phyloP scores from a whole-genome alignment of 2,797 vertebrate genomes.

The Alca torda region DNA sequence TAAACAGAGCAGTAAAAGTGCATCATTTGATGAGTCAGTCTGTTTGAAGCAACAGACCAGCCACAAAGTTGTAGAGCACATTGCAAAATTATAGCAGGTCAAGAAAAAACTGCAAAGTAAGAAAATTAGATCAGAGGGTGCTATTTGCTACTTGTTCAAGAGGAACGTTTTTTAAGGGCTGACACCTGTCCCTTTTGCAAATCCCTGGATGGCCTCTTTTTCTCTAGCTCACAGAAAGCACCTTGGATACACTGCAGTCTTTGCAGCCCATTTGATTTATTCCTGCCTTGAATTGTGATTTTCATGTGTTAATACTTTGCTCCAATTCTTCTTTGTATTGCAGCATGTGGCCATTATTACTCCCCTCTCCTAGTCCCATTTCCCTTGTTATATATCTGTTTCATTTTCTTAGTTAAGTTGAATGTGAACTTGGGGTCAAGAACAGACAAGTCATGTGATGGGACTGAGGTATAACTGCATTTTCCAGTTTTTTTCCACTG shows the following conservation, averaged over 20 bases:
- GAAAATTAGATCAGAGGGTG: neutral
- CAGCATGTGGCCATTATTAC: conserved; percentile 46
- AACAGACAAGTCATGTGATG: conserved; percentile 42
- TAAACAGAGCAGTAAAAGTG: conserved; percentile 54
- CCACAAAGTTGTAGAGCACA: neutral
- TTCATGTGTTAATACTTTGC: conserved; percentile 53
- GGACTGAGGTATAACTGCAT: conserved; percentile 27
- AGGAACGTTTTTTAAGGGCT: neutral
- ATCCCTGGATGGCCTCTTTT: conserved; percentile 28
- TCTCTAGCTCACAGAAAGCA: conserved; percentile 4
- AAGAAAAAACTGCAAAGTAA: neutral
- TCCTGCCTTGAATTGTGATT: conserved; percentile 45
- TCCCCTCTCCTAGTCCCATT: conserved; percentile 22
- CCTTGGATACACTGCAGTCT: neutral
- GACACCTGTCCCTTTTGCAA: neutral
- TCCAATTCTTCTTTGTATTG: conserved; percentile 35
- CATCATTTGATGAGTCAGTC: conserved; percentile 52
- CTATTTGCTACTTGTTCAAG: neutral
- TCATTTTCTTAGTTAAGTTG: conserved; percentile 60
- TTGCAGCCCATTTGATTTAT: conserved; percentile 46
- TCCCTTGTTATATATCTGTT: conserved; percentile 49
- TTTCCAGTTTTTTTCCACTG: conserved; percentile 47
- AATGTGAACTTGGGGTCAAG: conserved; percentile 61
- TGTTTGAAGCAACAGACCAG: conserved; percentile 48
- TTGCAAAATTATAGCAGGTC: conserved; percentile 16